Conservation (phyloP, 2,888 invertebrate genomes). For the Eristalis pertinax region DNA sequence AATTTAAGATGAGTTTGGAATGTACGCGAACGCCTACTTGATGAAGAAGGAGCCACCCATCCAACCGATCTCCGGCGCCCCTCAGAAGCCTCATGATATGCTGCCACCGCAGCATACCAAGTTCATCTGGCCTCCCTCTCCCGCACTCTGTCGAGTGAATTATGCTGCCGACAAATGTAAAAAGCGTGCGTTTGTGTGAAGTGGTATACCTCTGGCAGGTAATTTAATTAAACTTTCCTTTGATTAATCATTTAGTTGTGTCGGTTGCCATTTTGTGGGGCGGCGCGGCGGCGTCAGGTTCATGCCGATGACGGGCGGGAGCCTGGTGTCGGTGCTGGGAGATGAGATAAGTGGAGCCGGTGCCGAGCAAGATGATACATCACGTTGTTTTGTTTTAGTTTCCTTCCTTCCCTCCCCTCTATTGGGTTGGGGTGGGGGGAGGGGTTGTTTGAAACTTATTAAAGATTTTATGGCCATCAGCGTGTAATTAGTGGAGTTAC, state of each 20-base stretch:
- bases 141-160: conserved; percentile 40
- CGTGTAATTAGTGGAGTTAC: conserved; percentile 50
- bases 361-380: conserved; percentile 47
- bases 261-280: conserved; percentile 63
- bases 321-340: not conserved
- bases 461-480: conserved; percentile 44
- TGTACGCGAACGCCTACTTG: conserved; percentile 63
- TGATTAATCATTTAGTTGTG: conserved; percentile 72
- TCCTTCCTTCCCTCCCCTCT: not conserved
- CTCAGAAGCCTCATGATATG: conserved; percentile 2
- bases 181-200: conserved; percentile 64
- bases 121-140: conserved; percentile 18
- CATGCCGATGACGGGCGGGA: not conserved
- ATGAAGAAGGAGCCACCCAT: conserved; percentile 53
- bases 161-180: conserved; percentile 68
- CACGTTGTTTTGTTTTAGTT: conserved; percentile 38
- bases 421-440: not conserved
- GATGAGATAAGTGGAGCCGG: conserved; percentile 41
- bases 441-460: conserved; percentile 23
- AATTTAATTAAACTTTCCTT: conserved; percentile 73
- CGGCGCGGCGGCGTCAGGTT: not conserved
- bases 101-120: conserved; percentile 24
- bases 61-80: conserved; percentile 23
- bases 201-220: conserved; percentile 66
- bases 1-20: conserved; percentile 67